Conservation (phyloP, 37 sponge, comb jelly and placozoan genomes). For the Dysidea cf. avara region DNA sequence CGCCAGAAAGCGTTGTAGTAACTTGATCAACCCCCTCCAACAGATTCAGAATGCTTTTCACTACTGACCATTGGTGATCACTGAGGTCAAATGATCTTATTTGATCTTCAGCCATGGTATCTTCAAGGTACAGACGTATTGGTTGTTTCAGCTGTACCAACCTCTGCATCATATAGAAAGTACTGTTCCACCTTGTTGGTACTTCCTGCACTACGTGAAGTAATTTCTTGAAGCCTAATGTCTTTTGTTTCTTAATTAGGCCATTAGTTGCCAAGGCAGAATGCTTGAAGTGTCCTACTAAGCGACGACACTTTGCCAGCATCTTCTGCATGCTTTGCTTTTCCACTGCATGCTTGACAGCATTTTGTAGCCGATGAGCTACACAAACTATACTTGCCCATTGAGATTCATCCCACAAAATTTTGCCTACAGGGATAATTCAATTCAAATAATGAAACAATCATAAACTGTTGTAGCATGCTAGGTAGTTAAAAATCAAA, state of each 20-base stretch:
- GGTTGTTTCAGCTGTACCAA: conserved; percentile 1
- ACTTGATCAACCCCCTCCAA: conserved; percentile 8
- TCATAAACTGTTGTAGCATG: no score
- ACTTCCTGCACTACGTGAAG: not conserved
- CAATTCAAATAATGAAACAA: no score
- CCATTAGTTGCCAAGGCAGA: no score
- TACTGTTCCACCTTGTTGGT: conserved; percentile 4
- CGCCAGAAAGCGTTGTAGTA: conserved; percentile 1
- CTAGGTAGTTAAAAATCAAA: no score
- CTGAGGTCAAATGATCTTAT: not conserved
- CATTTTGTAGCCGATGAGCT: no score
- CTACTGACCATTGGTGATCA: conserved; percentile 5
- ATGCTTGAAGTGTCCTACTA: no score
- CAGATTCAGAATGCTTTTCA: conserved; percentile 2
- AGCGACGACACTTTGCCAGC: no score
- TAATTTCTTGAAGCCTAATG: not conserved
- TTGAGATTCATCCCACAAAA: no score
- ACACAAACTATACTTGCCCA: no score
- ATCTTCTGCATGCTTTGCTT: no score
- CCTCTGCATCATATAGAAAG: conserved; percentile 1
- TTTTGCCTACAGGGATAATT: no score
- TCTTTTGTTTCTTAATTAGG: not conserved
- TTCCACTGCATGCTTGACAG: no score
- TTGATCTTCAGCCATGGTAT: not conserved
- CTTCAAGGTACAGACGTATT: conserved; percentile 10